phyloP scores from a whole-genome alignment of 1,140 invertebrate species.

The Oncopodura yosiiana region DNA sequence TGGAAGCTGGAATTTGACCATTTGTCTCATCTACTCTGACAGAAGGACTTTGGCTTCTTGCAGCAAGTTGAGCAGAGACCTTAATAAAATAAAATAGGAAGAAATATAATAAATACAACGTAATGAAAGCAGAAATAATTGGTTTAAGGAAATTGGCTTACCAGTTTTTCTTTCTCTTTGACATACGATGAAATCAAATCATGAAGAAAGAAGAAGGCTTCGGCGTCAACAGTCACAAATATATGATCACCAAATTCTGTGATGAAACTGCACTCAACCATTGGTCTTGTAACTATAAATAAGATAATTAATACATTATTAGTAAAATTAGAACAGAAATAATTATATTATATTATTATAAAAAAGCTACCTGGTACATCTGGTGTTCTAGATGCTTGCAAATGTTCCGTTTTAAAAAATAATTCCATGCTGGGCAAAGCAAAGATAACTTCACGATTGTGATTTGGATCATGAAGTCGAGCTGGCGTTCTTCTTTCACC shows the following conservation, averaged over 20 bases:
- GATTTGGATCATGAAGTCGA: conserved; percentile 68
- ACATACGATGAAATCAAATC: conserved; percentile 93
- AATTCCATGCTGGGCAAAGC: conserved; percentile 83
- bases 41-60: conserved; percentile 29
- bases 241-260: conserved; percentile 98
- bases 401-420: conserved; percentile 85
- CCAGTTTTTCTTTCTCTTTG: conserved; percentile 77
- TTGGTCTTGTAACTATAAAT: conserved; percentile 63
- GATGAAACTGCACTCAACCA: conserved; percentile 91
- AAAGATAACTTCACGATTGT: conserved; percentile 90
- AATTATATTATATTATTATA: conserved; percentile 1
- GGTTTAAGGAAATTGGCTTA: conserved; percentile 44
- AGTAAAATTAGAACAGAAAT: background rate
- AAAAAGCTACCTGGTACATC: conserved; percentile 51
- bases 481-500: conserved; percentile 39
- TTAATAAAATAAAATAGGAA: background rate
- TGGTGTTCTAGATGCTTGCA: conserved; percentile 62
- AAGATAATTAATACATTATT: background rate
- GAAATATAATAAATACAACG: background rate
- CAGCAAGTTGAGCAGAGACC: conserved; percentile 33
- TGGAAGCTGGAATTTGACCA: conserved; percentile 2
- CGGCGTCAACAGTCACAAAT: conserved; percentile 93
- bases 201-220: conserved; percentile 94
- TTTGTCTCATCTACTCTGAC: conserved; percentile 14
- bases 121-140: background rate